These are phyloP conservation scores for Zalophus californianus DNA, from an alignment of 2,797 vertebrate genomes.

Conservation along the genomic window DNA sequence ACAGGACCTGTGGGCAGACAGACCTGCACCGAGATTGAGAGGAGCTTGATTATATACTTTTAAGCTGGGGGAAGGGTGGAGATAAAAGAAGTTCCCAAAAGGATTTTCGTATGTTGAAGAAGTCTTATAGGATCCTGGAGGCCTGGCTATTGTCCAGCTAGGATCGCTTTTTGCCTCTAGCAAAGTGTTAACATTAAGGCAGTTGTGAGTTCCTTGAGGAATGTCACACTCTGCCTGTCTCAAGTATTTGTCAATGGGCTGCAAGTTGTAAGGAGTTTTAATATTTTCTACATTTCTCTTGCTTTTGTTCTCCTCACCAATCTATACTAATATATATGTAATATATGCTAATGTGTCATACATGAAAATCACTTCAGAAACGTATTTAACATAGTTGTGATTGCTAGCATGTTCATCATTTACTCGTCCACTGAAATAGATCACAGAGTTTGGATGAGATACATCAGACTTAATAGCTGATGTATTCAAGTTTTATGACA, in stretches of 20 bases:
- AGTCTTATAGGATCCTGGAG: neutral
- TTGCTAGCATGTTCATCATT: neutral
- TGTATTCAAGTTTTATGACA: neutral
- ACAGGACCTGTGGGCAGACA: neutral
- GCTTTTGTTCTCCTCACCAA: neutral
- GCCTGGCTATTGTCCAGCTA: neutral
- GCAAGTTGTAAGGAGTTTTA: neutral
- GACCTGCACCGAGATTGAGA: neutral
- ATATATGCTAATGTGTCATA: neutral
- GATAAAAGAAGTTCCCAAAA: neutral
- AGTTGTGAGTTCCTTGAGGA: neutral
- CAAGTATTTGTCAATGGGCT: neutral
- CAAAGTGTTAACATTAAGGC: neutral
- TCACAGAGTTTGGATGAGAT: neutral
- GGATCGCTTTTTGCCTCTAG: neutral
- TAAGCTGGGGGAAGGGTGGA: neutral
- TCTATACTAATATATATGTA: neutral
- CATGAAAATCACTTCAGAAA: neutral
- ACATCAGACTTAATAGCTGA: neutral
- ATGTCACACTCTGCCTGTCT: neutral
- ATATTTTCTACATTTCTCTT: neutral
- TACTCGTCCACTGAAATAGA: neutral
- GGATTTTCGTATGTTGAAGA: neutral
- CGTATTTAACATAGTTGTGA: neutral
- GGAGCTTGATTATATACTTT: neutral